These are phyloP conservation scores for Perca flavescens DNA, from an alignment of 2,113 vertebrate species.

Conservation along the genomic window DNA sequence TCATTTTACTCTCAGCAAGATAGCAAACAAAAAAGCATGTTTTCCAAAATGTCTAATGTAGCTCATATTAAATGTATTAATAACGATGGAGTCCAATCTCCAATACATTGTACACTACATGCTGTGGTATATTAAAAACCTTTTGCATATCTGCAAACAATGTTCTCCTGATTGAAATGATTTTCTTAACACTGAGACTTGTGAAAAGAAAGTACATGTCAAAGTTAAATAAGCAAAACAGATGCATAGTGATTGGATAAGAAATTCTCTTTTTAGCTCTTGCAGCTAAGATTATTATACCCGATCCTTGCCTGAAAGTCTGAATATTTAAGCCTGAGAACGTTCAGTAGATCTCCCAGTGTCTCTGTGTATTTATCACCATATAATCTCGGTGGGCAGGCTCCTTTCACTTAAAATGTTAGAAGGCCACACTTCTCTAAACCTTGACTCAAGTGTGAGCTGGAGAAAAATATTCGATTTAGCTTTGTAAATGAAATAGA, in stretches of 20 bases:
- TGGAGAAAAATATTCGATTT: neutral
- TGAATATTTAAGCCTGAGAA: slow-evolving; percentile 6
- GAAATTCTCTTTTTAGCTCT: neutral
- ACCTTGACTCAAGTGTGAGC: neutral
- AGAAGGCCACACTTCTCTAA: slow-evolving; percentile 7
- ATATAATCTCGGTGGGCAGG: neutral
- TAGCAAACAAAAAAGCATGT: neutral
- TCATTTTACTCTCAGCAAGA: no score
- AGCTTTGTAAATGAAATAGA: slow-evolving; percentile 21
- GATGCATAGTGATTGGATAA: neutral
- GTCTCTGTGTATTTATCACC: slow-evolving; percentile 6
- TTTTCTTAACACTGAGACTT: neutral
- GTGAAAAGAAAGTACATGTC: neutral
- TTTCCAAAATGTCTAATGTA: neutral
- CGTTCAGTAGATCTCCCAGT: neutral
- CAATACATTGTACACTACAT: no score
- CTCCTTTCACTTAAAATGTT: neutral
- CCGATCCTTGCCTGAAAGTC: slow-evolving; percentile 10
- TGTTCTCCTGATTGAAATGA: no score
- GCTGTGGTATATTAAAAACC: no score
- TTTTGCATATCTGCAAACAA: no score
- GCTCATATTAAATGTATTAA: no score
- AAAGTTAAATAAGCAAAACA: neutral
- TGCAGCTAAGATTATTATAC: slow-evolving; percentile 1
- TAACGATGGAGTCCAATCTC: no score